Evolutionary conservation across 2,888 invertebrate genomes (phyloP).

Genomic region (Allophyes oxyacanthae): DNA sequence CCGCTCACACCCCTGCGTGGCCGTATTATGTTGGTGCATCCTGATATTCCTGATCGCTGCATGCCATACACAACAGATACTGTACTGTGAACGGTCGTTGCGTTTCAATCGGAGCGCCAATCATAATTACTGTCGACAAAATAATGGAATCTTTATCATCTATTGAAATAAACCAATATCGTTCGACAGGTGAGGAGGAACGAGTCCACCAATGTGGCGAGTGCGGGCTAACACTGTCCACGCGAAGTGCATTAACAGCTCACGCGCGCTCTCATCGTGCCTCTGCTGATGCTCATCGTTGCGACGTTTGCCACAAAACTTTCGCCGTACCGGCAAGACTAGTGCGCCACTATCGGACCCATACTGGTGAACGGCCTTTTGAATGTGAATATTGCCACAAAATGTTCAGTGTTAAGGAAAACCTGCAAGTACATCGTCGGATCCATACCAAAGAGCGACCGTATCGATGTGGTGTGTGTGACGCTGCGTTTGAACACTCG

Average conservation of each 20-base stretch:
- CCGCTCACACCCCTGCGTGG: conserved; percentile 70
- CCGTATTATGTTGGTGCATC: conserved; percentile 81
- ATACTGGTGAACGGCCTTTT: conserved; percentile 97
- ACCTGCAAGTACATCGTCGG: conserved; percentile 95
- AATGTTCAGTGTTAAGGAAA: conserved; percentile 97
- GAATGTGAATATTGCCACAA: conserved; percentile 97
- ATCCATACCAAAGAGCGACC: conserved; percentile 98
- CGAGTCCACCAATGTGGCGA: conserved; percentile 90
- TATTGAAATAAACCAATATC: conserved; percentile 71
- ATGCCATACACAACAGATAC: conserved; percentile 83
- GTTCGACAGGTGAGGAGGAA: conserved; percentile 87
- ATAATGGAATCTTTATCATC: conserved; percentile 66
- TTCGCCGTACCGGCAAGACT: conserved; percentile 97
- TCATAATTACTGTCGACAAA: conserved; percentile 44
- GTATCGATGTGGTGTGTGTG: conserved; percentile 96
- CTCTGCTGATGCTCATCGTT: conserved; percentile 93
- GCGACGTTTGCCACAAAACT: conserved; percentile 96
- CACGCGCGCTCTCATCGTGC: conserved; percentile 89
- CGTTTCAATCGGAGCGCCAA: conserved; percentile 56
- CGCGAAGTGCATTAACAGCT: conserved; percentile 93
- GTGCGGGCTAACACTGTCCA: conserved; percentile 93
- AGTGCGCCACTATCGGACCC: conserved; percentile 95
- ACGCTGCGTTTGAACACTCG: conserved; percentile 96
- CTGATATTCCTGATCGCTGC: conserved; percentile 85
- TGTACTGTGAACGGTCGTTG: conserved; percentile 81